Evolutionary conservation across 2,888 invertebrate genomes (phyloP), one percentile per base, ranked within the genome.

Genomic region (Leptinotarsa haldemani): DNA sequence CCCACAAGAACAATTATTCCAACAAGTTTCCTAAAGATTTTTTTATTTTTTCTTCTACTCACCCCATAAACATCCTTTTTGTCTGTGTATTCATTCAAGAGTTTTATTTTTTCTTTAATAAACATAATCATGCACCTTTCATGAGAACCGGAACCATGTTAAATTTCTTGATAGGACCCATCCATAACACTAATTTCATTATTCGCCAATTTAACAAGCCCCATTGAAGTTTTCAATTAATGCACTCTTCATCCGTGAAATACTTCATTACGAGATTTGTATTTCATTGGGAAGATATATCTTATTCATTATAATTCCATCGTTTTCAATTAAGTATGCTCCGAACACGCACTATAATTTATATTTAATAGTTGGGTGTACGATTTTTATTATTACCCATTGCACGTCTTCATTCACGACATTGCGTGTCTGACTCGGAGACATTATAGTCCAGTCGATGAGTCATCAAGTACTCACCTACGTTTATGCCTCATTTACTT

Each of bases 321-420:
- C 40, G 61, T 61, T 61, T 61, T 61, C 40, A 61, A 61, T 61
- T 61, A 61, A n/a, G 30, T 61, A 15, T 61, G 61, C 30, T 30
- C 40, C 30, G n/a, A 18, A 61, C 61, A 61, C 61, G 61, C 61
- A 61, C 61, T 61, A n/a, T 40, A 61, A 61, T 61, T 61, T 61
- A 40, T 61, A 61, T 61, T 40, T 61, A 40, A 61, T 61, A 61
- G 61, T 61, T 40, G 18, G 61, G 16, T 40, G 61, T 61, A 30
- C 40, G 61, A 61, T 30, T 61, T 30, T 30, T 61, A 61, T 61
- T 61, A 61, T 61, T 61, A 61, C 61, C 61, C 61, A 40, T 40
- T 61, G 61, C 40, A 61, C 61, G 61, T 61, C 61, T 61, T 30
- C 61, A 61, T 61, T 61, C 61, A 61, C 61, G 61, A 61, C 61